Evolutionary conservation across 2,113 vertebrate species (phyloP).

Genomic region (Fukomys damarensis): DNA sequence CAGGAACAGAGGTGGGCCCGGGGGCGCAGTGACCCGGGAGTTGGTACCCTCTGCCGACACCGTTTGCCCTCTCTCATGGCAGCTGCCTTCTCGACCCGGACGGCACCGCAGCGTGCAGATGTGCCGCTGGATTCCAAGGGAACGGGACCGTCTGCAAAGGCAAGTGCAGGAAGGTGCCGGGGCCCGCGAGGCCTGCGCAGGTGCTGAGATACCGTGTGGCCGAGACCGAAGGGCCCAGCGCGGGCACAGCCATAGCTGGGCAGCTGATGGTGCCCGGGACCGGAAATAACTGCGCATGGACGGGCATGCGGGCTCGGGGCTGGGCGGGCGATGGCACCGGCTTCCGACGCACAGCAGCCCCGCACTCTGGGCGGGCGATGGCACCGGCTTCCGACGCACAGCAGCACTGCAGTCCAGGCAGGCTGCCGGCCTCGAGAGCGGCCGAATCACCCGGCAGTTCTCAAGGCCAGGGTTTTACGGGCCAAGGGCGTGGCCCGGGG

Average conservation of each 20-base stretch:
- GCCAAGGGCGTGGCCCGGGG: background rate
- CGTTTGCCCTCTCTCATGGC: background rate
- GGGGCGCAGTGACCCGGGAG: too few species aligned
- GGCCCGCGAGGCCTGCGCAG: background rate
- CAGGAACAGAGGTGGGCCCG: background rate
- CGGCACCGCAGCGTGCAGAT: slow-evolving; percentile 87
- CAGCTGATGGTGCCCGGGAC: background rate
- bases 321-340: accelerated
- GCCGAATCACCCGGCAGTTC: background rate
- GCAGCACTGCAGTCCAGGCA: background rate
- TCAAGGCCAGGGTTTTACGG: background rate
- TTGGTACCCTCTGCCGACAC: background rate
- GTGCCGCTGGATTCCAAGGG: slow-evolving; percentile 93
- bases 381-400: background rate
- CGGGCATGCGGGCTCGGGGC: background rate
- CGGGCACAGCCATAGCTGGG: background rate
- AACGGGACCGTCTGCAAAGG: slow-evolving; percentile 94
- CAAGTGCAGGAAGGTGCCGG: slow-evolving; percentile 70
- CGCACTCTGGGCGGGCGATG: background rate
- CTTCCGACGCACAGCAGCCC: background rate
- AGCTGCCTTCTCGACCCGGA: slow-evolving; percentile 87
- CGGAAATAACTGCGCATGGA: background rate
- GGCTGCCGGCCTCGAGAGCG: background rate
- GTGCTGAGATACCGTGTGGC: slow-evolving; percentile 18
- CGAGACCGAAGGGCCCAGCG: background rate